phyloP scores from a whole-genome alignment of 2,888 invertebrate species.

The Campoplex nolae region DNA sequence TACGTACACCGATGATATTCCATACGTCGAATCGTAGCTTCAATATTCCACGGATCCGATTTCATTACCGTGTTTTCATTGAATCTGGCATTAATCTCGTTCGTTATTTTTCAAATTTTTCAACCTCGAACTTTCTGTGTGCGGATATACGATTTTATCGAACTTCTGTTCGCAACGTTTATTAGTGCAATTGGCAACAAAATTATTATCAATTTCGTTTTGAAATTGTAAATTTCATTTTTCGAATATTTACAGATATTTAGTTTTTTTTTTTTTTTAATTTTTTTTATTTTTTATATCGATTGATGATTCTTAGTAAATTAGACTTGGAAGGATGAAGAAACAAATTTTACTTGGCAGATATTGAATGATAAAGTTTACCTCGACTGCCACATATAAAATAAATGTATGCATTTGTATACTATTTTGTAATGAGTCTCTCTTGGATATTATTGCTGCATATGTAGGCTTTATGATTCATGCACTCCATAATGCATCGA shows the following conservation, averaged over 20 bases:
- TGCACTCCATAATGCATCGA: constrained; percentile 47
- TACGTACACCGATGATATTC: background rate
- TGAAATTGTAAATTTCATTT: too few relatives aligned
- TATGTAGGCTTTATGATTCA: constrained; percentile 58
- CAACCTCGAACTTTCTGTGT: too few relatives aligned
- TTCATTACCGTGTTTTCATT: background rate
- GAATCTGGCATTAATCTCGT: too few relatives aligned
- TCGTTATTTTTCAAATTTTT: background rate
- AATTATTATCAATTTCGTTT: too few relatives aligned
- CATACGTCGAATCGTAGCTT: constrained; percentile 1
- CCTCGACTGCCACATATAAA: background rate
- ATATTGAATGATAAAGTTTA: background rate
- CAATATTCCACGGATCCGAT: background rate
- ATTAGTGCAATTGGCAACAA: too few relatives aligned
- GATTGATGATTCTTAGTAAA: background rate
- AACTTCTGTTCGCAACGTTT: too few relatives aligned
- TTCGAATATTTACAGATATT: too few relatives aligned
- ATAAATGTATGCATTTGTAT: constrained; percentile 8
- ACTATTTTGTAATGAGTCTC: constrained; percentile 61
- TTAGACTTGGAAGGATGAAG: background rate
- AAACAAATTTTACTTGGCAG: background rate
- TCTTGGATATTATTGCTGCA: background rate
- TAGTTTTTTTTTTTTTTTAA: background rate
- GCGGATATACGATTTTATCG: too few relatives aligned
- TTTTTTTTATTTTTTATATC: background rate